Evolutionary conservation across 2,113 vertebrate species (phyloP).

Genomic region (Cinclus mexicanus): DNA sequence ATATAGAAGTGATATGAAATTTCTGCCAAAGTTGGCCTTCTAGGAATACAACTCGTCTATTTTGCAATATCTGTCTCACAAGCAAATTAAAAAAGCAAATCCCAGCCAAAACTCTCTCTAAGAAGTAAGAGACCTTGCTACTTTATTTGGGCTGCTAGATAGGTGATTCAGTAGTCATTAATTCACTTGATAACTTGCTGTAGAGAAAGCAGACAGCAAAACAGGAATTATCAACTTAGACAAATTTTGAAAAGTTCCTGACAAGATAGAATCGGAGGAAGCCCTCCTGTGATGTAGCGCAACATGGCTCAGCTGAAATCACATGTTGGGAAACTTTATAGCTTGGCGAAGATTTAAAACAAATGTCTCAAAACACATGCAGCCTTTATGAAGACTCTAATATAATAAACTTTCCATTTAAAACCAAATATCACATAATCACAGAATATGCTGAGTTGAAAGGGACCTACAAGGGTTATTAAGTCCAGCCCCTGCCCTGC

Average conservation of each 20-base stretch:
- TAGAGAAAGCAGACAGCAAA: not conserved
- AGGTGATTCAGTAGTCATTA: not conserved
- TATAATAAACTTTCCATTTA: not conserved
- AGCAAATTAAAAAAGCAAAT: not conserved
- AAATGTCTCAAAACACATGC: not conserved
- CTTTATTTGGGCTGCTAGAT: not conserved
- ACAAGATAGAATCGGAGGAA: not conserved
- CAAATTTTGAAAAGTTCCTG: not conserved
- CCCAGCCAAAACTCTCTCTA: not conserved
- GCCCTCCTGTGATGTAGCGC: not conserved
- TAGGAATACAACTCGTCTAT: not conserved
- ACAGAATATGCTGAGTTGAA: not conserved
- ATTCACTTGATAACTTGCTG: not conserved
- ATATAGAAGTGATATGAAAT: not conserved
- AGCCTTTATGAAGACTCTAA: not conserved
- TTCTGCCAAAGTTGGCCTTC: not conserved
- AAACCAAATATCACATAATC: not conserved
- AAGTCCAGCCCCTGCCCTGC: not conserved
- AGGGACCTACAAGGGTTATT: not conserved
- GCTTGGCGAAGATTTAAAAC: not conserved
- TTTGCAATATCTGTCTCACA: not conserved
- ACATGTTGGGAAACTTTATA: not conserved
- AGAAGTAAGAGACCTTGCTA: not conserved
- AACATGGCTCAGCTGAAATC: not conserved
- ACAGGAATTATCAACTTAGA: not conserved